These are phyloP conservation scores for Xestia rhomboidea DNA, from an alignment of 2,888 invertebrate species.

Conservation along the genomic window DNA sequence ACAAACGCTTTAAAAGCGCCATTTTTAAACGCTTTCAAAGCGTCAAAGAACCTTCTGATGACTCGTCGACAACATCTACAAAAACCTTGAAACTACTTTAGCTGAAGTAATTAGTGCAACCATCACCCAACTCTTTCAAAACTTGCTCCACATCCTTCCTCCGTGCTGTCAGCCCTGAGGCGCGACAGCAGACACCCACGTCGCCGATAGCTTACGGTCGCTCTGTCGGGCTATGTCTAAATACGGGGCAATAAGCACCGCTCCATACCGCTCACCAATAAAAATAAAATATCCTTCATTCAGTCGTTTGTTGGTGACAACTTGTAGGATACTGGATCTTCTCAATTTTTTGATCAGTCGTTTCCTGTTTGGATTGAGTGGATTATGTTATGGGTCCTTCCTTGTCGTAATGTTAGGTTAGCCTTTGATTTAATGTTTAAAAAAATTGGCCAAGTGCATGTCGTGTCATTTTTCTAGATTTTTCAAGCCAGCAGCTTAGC, in stretches of 20 bases:
- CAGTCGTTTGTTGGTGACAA: conserved; percentile 25
- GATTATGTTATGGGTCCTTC: not conserved
- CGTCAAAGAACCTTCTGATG: not conserved
- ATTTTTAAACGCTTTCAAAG: no score
- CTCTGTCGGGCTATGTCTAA: conserved; percentile 58
- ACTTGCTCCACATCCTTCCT: conserved; percentile 1
- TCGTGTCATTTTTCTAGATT: no score
- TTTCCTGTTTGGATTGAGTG: conserved; percentile 9
- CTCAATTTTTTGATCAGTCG: conserved; percentile 34
- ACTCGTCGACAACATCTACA: not conserved
- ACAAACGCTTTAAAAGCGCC: not conserved
- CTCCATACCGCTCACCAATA: conserved; percentile 34
- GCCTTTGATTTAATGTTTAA: not conserved
- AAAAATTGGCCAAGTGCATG: no score
- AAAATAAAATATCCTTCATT: conserved; percentile 58
- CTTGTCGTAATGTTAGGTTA: not conserved
- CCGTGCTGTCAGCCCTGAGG: conserved; percentile 54
- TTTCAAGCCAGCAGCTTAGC: no score
- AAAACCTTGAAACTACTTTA: not conserved
- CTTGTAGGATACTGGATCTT: conserved; percentile 14
- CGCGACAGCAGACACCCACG: conserved; percentile 65
- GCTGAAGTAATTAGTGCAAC: not conserved
- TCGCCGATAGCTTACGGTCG: conserved; percentile 48
- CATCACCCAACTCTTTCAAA: not conserved
- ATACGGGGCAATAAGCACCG: conserved; percentile 53